Conservation (phyloP, 2,888 invertebrate genomes). For the Rhabditophanes sp. region DNA sequence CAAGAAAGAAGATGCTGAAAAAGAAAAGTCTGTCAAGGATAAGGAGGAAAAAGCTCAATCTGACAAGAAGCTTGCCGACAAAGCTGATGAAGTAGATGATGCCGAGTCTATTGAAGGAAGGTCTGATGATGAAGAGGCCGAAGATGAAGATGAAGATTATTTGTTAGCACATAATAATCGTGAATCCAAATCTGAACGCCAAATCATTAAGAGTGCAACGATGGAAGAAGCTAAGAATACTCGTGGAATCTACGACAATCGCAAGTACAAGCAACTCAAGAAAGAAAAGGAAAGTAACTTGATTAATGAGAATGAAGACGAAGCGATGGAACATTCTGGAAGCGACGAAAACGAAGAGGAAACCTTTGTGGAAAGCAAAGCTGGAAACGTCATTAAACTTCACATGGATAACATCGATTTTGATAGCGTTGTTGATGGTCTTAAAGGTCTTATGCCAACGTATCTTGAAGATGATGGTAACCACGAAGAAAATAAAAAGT, state of each 20-base stretch:
- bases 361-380: slow-evolving; percentile 1
- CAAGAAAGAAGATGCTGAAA: slow-evolving; percentile 13
- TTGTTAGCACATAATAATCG: slow-evolving; percentile 3
- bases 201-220: slow-evolving; percentile 13
- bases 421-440: slow-evolving; percentile 4
- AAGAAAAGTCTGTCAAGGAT: slow-evolving; percentile 13
- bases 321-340: slow-evolving; percentile 2
- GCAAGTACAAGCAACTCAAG: slow-evolving; percentile 1
- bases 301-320: slow-evolving; percentile 8
- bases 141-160: slow-evolving; percentile 46
- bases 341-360: slow-evolving; percentile 1
- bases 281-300: slow-evolving; percentile 11
- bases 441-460: slow-evolving; percentile 3
- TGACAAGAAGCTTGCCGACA: not conserved
- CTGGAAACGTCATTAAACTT: slow-evolving; percentile 3
- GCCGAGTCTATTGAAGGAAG: too few species aligned
- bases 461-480: slow-evolving; percentile 4
- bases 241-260: slow-evolving; percentile 5
- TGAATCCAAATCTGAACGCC: slow-evolving; percentile 4
- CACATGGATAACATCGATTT: slow-evolving; percentile 8
- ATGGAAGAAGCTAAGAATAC: slow-evolving; percentile 29
- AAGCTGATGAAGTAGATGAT: slow-evolving; percentile 8
- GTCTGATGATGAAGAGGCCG: slow-evolving; percentile 14
- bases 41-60: slow-evolving; percentile 1
- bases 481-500: slow-evolving; percentile 12